These are phyloP conservation scores for Orthonychiurus folsomi DNA, from an alignment of 2,888 invertebrate species.

Conservation along the genomic window DNA sequence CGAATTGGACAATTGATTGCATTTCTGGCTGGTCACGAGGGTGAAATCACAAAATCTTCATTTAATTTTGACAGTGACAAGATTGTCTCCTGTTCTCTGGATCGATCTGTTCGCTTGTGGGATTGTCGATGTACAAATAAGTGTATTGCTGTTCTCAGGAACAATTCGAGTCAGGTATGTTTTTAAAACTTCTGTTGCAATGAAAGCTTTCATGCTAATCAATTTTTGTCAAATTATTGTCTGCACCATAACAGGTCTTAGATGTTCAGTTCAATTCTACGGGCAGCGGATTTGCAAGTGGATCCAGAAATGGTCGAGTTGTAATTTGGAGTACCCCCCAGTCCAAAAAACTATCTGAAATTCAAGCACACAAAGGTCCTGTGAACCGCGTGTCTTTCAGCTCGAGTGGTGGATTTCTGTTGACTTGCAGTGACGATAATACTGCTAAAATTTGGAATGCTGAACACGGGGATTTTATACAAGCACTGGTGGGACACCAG, in stretches of 20 bases:
- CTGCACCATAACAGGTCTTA: no score
- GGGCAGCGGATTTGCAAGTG: constrained; percentile 62
- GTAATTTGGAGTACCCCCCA: constrained; percentile 55
- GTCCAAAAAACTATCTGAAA: constrained; percentile 16
- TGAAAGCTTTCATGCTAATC: background rate
- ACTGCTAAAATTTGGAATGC: constrained; percentile 69
- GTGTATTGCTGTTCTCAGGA: constrained; percentile 12
- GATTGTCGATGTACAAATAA: constrained; percentile 51
- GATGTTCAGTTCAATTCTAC: constrained; percentile 68
- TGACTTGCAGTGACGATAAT: constrained; percentile 68
- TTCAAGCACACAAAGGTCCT: constrained; percentile 20
- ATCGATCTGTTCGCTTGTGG: constrained; percentile 62
- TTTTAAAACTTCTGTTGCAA: no score
- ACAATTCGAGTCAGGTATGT: constrained; percentile 15
- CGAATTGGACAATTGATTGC: constrained; percentile 43
- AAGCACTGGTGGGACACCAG: constrained; percentile 64
- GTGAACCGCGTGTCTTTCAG: constrained; percentile 62
- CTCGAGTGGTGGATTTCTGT: constrained; percentile 61
- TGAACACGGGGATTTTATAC: constrained; percentile 52
- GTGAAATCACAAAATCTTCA: constrained; percentile 60
- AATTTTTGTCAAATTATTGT: no score
- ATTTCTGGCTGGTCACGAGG: constrained; percentile 55
- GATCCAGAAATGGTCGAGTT: constrained; percentile 66
- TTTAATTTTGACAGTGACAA: constrained; percentile 59
- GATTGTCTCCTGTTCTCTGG: constrained; percentile 62